Base-by-base conservation (phyloP, 64 coral and sea anemone genomes). In the Exaiptasia diaphana region DNA sequence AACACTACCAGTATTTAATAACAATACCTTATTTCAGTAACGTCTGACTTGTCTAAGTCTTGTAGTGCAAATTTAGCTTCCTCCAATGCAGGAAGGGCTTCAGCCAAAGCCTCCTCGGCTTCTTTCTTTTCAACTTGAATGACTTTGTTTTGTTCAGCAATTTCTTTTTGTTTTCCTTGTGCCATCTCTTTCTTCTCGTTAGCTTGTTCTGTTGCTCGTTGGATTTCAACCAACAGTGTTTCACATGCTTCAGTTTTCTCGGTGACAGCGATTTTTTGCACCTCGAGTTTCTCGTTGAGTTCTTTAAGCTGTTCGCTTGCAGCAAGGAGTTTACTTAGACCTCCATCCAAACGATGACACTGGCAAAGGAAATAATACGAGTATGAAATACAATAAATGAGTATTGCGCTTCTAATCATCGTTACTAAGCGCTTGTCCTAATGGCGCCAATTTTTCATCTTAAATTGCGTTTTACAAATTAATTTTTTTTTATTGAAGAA, bases 161-260 rank as follows among this genome's bases (percentile, higher is more conserved):
- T 99, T 41, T 99, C 95, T 41, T 93, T 83, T 68, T 88, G 87
- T 54, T 99, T 99, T 10, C 84, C 95, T 3, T 88, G 50, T 3
- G 95, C 95, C 75, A 99, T 65, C 48, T 91, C 89, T 81, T 99
- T 93, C 58, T 99, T 99, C 49, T 99, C 95, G 74, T 84, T 99
- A 13, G 95, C 95, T 30, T 77, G 79, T 58, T 74, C 81, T 1
- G 95, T 99, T 9, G 90, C 90, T 27, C 82, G 77, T 10, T 92
- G 74, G 41, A 99, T 99, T 59, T 99, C 95, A 0, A 84, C 80
- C 3, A 99, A 65, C 9, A 99, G 64, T 21, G 44, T 99, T 80
- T 99, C 95, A 33, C 95, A 99, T 12, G 95, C 95, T 76, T 99
- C 89, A 41, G 83, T 99, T 58, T 99, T 99, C 60, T 99, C 95